Conservation (phyloP, 2,888 invertebrate genomes). For the Thysanoteuthis rhombus region DNA sequence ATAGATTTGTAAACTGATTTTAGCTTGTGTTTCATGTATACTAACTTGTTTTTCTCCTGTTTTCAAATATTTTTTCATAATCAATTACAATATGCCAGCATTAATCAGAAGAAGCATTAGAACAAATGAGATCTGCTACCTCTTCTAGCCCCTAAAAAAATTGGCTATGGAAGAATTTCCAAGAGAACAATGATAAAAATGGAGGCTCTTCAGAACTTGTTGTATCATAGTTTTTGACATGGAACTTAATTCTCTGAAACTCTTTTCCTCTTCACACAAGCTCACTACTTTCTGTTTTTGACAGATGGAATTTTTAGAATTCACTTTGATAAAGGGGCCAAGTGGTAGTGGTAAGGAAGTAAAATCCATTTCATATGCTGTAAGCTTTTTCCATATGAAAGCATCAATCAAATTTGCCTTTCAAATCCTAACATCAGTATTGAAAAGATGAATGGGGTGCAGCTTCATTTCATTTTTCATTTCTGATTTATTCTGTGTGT, state of each 20-base stretch:
- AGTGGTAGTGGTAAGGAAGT: neutral
- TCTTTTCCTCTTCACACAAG: neutral
- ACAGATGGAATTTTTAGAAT: conserved; percentile 12
- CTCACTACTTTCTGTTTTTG: neutral
- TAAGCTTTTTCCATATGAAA: neutral
- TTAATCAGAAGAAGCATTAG: neutral
- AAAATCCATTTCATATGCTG: neutral
- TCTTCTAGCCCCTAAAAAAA: neutral
- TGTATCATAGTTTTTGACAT: neutral
- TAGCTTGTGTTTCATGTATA: no score
- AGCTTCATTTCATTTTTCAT: neutral
- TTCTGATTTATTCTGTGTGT: neutral
- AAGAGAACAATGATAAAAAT: neutral
- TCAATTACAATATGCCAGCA: neutral
- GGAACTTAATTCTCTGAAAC: neutral
- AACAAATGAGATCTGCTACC: neutral
- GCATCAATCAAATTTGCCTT: neutral
- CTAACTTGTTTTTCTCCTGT: no score
- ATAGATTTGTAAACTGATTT: no score
- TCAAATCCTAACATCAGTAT: neutral
- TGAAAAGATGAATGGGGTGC: neutral
- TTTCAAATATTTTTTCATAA: neutral
- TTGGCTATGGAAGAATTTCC: neutral
- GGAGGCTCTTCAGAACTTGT: neutral
- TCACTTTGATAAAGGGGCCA: neutral